Conservation (phyloP, 2,797 vertebrate genomes). For the Enteromius mattozi region DNA sequence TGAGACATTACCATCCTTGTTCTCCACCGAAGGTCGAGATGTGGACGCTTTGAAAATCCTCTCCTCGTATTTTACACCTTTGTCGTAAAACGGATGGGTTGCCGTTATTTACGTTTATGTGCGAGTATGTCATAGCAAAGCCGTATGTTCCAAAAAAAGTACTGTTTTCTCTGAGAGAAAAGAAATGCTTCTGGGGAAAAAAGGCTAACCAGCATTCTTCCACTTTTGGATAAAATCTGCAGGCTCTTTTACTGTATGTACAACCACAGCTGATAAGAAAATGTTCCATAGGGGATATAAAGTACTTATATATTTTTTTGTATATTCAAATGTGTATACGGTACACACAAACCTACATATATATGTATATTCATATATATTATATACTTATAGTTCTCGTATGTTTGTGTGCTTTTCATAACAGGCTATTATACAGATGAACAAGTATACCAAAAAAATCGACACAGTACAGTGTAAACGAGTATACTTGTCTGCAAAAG, state of each 20-base stretch:
- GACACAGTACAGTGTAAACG: slow-evolving; percentile 51
- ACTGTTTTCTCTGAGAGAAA: slow-evolving; percentile 28
- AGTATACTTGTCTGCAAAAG: slow-evolving; percentile 55
- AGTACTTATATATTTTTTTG: slow-evolving; percentile 46
- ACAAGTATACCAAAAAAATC: slow-evolving; percentile 58
- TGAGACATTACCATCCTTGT: slow-evolving; percentile 21
- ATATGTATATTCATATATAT: slow-evolving; percentile 38
- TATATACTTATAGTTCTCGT: slow-evolving; percentile 42
- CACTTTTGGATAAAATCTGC: slow-evolving; percentile 46
- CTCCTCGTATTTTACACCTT: slow-evolving; percentile 6
- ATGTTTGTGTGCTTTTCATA: slow-evolving; percentile 65
- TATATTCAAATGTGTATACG: slow-evolving; percentile 41
- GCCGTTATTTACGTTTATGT: slow-evolving; percentile 2
- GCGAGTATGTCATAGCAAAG: slow-evolving; percentile 32
- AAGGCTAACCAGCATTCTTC: slow-evolving; percentile 17
- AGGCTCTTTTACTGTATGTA: slow-evolving; percentile 31
- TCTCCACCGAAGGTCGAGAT: slow-evolving; percentile 31
- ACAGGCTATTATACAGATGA: slow-evolving; percentile 59
- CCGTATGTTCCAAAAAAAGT: slow-evolving; percentile 20
- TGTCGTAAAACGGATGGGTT: neutral
- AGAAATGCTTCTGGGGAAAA: slow-evolving; percentile 7
- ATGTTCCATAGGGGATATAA: slow-evolving; percentile 43
- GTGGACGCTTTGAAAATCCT: slow-evolving; percentile 34
- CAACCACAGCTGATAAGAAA: slow-evolving; percentile 47
- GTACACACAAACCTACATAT: slow-evolving; percentile 47